phyloP scores from a whole-genome alignment of 2,888 invertebrate species.

The Mechanitis mazaeus region DNA sequence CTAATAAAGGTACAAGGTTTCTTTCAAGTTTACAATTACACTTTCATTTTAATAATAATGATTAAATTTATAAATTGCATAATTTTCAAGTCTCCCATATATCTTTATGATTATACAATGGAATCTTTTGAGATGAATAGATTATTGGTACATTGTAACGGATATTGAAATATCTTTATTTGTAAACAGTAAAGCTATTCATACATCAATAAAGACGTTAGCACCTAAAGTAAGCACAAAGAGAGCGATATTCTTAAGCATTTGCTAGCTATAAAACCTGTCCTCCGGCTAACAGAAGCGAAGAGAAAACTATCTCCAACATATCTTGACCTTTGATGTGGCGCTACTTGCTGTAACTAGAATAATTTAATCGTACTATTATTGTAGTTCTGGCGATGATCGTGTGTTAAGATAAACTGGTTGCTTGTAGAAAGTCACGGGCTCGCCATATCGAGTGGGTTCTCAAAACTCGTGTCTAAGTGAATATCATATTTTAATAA shows the following conservation, averaged over 20 bases:
- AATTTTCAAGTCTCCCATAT: not conserved
- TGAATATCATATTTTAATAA: constrained; percentile 33
- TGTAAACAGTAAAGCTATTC: constrained; percentile 20
- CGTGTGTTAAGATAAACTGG: constrained; percentile 42
- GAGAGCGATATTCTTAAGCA: constrained; percentile 46
- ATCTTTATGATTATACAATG: too few relatives aligned
- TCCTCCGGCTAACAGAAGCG: constrained; percentile 58
- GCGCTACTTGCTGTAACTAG: constrained; percentile 30
- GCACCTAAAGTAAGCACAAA: constrained; percentile 39
- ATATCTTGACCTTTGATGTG: constrained; percentile 35
- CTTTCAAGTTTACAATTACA: not conserved
- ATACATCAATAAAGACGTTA: constrained; percentile 46
- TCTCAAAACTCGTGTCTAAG: constrained; percentile 33
- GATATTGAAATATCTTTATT: not conserved
- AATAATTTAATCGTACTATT: constrained; percentile 12
- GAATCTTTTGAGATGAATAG: not conserved
- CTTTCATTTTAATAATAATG: not conserved
- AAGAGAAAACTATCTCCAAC: constrained; percentile 51
- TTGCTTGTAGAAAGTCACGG: constrained; percentile 54
- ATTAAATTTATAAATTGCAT: not conserved
- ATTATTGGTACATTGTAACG: not conserved
- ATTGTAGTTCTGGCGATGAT: constrained; percentile 29
- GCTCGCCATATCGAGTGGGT: constrained; percentile 57
- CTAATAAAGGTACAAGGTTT: constrained; percentile 4
- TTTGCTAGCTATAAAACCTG: constrained; percentile 50